These are phyloP conservation scores for Drosophila acutilabella DNA, from an alignment of 2,888 invertebrate species.

Conservation along the genomic window DNA sequence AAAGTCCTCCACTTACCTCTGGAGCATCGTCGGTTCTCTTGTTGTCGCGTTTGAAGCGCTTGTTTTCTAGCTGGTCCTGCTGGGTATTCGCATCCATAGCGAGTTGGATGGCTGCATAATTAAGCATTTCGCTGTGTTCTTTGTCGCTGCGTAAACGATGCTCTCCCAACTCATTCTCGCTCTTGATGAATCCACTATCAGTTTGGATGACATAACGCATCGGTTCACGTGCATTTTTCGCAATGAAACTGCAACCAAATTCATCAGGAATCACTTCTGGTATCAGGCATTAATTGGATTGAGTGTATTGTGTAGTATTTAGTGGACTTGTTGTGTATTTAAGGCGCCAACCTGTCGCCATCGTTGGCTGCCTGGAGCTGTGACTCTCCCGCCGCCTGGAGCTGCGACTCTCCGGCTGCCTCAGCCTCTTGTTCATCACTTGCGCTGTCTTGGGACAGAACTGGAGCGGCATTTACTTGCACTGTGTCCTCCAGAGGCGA, in stretches of 20 bases:
- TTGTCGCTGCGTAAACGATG: slow-evolving; percentile 43
- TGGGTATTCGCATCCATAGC: background rate
- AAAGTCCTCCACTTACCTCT: slow-evolving; percentile 38
- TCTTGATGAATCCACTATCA: slow-evolving; percentile 41
- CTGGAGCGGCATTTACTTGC: slow-evolving; percentile 9
- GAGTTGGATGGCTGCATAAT: slow-evolving; percentile 26
- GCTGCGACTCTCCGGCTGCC: slow-evolving; percentile 5
- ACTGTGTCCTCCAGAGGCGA: slow-evolving; percentile 11
- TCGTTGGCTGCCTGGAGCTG: slow-evolving; percentile 27
- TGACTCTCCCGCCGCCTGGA: slow-evolving; percentile 9
- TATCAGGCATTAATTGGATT: background rate
- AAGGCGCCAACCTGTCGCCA: slow-evolving; percentile 58
- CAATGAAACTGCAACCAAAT: slow-evolving; percentile 59
- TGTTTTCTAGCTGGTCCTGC: slow-evolving; percentile 19
- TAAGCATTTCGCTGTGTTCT: slow-evolving; percentile 48
- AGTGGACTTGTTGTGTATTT: slow-evolving; percentile 8
- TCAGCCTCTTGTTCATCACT: slow-evolving; percentile 19
- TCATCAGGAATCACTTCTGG: slow-evolving; percentile 26
- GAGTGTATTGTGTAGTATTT: background rate
- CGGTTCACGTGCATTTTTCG: slow-evolving; percentile 53
- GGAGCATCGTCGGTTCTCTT: slow-evolving; percentile 52
- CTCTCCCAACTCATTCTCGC: slow-evolving; percentile 39
- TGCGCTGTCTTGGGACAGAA: slow-evolving; percentile 6
- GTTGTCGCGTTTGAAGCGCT: slow-evolving; percentile 55
- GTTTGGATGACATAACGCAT: slow-evolving; percentile 48